Conservation (phyloP, 2,888 invertebrate genomes). For the Oxycera nigricornis region DNA sequence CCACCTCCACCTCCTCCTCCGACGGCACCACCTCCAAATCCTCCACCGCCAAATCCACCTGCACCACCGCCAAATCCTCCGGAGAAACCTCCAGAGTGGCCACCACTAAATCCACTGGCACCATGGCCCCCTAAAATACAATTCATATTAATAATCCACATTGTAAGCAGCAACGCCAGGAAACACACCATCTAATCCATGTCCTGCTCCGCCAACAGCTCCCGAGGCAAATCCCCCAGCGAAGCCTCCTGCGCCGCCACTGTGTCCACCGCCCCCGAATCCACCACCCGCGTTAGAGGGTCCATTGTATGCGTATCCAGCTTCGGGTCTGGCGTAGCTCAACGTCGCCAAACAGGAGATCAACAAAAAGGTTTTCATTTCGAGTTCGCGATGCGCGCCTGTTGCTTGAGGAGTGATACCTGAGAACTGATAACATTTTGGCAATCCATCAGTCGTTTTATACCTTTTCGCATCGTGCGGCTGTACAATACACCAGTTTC, state of each 20-base stretch:
- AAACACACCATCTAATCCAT: slow-evolving; percentile 49
- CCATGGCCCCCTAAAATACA: slow-evolving; percentile 38
- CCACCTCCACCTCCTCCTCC: slow-evolving; percentile 43
- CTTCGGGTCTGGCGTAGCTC: slow-evolving; percentile 48
- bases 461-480: slow-evolving; percentile 22
- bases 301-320: slow-evolving; percentile 50
- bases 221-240: slow-evolving; percentile 54
- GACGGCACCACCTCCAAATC: slow-evolving; percentile 14
- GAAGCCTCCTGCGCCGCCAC: slow-evolving; percentile 61
- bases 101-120: slow-evolving; percentile 4
- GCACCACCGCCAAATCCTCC: neutral
- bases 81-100: slow-evolving; percentile 17
- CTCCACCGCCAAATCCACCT: slow-evolving; percentile 16
- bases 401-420: slow-evolving; percentile 34
- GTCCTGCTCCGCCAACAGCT: slow-evolving; percentile 53
- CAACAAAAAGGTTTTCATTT: slow-evolving; percentile 47
- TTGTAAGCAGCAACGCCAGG: slow-evolving; percentile 37
- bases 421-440: slow-evolving; percentile 41
- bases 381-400: neutral
- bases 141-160: slow-evolving; percentile 29
- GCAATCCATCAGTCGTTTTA: slow-evolving; percentile 36
- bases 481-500: slow-evolving; percentile 5
- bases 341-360: slow-evolving; percentile 48
- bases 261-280: slow-evolving; percentile 55
- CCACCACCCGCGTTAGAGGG: slow-evolving; percentile 51